phyloP scores from a whole-genome alignment of 2,888 invertebrate species.

The Marasmarcha lunaedactyla region DNA sequence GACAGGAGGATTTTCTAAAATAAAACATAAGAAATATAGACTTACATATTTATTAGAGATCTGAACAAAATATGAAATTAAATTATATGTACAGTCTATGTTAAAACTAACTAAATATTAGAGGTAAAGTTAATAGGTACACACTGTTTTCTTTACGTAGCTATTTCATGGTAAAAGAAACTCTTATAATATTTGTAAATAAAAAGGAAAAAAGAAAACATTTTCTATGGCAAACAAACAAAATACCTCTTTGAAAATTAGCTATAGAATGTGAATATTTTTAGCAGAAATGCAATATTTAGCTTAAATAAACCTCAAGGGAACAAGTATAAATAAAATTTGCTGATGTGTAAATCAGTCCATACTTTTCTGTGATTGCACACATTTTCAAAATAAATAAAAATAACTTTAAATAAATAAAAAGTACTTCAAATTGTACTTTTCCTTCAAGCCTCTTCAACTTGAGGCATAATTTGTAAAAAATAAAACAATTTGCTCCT shows the following conservation, averaged over 20 bases:
- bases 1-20: background rate
- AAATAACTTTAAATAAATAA: constrained; percentile 31
- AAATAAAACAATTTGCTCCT: constrained; percentile 26
- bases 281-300: background rate
- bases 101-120: constrained; percentile 68
- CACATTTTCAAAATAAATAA: constrained; percentile 41
- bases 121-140: constrained; percentile 69
- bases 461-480: constrained; percentile 20
- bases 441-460: constrained; percentile 19
- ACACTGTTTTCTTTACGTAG: constrained; percentile 55
- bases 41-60: constrained; percentile 73
- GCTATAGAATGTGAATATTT: background rate
- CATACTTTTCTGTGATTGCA: constrained; percentile 57
- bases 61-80: constrained; percentile 72
- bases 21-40: constrained; percentile 28
- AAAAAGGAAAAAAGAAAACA: constrained; percentile 20
- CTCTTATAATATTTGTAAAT: constrained; percentile 18
- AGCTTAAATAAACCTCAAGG: constrained; percentile 22
- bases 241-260: constrained; percentile 11
- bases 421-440: constrained; percentile 33
- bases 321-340: constrained; percentile 30
- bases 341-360: constrained; percentile 57
- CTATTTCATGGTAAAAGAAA: constrained; percentile 39
- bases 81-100: constrained; percentile 73
- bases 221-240: constrained; percentile 44